These are phyloP conservation scores for Drosophila takahashii DNA, from an alignment of 1,140 invertebrate genomes.

Conservation along the genomic window DNA sequence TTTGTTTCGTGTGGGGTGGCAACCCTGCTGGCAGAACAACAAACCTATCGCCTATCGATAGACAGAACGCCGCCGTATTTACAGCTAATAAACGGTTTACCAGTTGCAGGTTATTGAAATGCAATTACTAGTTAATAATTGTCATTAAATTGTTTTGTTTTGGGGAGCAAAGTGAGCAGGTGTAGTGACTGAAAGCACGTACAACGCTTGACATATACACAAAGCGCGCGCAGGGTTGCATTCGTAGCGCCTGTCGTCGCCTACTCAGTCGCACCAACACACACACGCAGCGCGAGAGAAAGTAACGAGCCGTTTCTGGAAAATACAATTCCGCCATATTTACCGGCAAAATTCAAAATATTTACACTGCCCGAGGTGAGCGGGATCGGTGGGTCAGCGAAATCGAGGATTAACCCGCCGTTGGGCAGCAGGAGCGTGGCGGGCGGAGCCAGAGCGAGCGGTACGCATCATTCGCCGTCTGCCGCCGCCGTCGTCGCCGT, in stretches of 20 bases:
- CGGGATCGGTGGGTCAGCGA: constrained; percentile 37
- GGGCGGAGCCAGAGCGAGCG: constrained; percentile 36
- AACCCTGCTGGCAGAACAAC: constrained; percentile 39
- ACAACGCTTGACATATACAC: constrained; percentile 48
- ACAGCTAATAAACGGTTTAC: background rate
- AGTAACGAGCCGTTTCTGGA: constrained; percentile 80
- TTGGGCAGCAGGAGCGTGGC: constrained; percentile 31
- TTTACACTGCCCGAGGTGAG: constrained; percentile 72
- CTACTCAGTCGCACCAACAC: constrained; percentile 39
- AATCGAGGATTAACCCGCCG: constrained; percentile 41
- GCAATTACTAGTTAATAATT: background rate
- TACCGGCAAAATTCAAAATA: constrained; percentile 84
- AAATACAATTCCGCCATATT: constrained; percentile 84
- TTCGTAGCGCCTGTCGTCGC: constrained; percentile 41
- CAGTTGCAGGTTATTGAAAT: background rate
- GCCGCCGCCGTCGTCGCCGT: constrained; percentile 56
- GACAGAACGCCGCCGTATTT: constrained; percentile 20
- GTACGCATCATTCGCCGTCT: constrained; percentile 59
- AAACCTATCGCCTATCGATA: constrained; percentile 28
- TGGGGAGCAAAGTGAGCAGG: no score
- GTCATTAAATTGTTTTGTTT: background rate
- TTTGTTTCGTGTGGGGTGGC: constrained; percentile 17
- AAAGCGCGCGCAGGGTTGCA: constrained; percentile 72
- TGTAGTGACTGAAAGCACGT: background rate
- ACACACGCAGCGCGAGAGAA: constrained; percentile 67